Base-by-base conservation (phyloP, 2,113 vertebrate genomes). In the Todiramphus chloris region DNA sequence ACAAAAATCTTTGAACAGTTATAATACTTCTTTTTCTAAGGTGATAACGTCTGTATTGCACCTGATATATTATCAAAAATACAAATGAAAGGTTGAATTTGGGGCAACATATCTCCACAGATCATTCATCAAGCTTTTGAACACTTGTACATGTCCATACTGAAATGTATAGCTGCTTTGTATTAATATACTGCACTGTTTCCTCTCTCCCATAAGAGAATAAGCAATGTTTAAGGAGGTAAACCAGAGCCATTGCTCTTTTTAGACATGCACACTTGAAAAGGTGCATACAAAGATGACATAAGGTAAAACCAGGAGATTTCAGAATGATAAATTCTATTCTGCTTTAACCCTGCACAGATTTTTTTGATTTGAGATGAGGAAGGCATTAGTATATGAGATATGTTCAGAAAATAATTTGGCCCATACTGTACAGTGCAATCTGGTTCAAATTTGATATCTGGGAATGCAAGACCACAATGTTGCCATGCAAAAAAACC, bases 31-130 rank as follows among this genome's bases (percentile, higher is more conserved):
- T 91, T 94, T 90, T 92, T 77, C 63, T 51, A 68, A 87, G 58
- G 55, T n/a, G 48, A 31, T 56, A 90, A 21, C 25, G 60, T 74
- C 93, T 95, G 41, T 53, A 55, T 58, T 60, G 9, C 23, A 78
- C 48, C 75, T 89, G 48, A 60, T 91, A 68, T 30, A 75, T 66
- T 60, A 88, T 44, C 82, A 41, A 79, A 16, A 58, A 92, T 83
- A 78, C 44, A 92, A 85, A 92, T 31, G 39, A 84, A 95, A 92
- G 39, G 24, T 59, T 96, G 79, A 97, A 89, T 48, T 92, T 83
- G 46, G 46, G 64, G 31, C 19, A 91, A 75, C 13, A 23, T 28
- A 15, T 79, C 66, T 90, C 51, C 75, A 70, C n/a, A 77, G 74
- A 84, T 72, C 51, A 93, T 78, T 95, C 51, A 76, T 86, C 48